These are phyloP conservation scores for Pandemis corylana DNA, from an alignment of 2,888 invertebrate genomes.

Conservation along the genomic window DNA sequence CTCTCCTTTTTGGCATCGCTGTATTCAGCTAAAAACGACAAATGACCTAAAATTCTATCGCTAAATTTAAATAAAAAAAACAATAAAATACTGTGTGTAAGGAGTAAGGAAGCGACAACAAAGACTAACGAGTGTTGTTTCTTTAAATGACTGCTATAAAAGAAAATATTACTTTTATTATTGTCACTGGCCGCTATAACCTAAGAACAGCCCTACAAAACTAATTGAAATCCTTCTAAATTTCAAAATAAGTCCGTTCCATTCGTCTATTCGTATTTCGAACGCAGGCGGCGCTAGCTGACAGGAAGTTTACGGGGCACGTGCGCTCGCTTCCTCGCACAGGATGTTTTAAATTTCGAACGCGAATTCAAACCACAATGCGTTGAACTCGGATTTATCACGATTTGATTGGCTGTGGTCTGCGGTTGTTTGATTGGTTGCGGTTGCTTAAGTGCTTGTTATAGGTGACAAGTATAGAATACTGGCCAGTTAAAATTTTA, in stretches of 20 bases:
- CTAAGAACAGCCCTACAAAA: background rate
- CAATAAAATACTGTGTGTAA: too few relatives aligned
- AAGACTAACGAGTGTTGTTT: too few relatives aligned
- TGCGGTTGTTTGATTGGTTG: conserved; percentile 44
- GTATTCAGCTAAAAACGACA: too few relatives aligned
- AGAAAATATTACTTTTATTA: background rate
- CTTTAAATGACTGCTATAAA: background rate
- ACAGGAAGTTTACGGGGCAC: conserved; percentile 80
- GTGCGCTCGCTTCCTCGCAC: conserved; percentile 77
- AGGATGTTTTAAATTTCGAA: conserved; percentile 81
- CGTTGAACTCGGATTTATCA: conserved; percentile 50
- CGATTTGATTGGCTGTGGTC: conserved; percentile 48
- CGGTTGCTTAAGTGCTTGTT: conserved; percentile 46
- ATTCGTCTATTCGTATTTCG: conserved; percentile 30
- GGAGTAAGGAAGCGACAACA: too few relatives aligned
- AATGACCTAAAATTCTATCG: too few relatives aligned
- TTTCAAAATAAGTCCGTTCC: conserved; percentile 29
- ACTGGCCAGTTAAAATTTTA: conserved; percentile 24
- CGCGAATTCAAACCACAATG: conserved; percentile 53
- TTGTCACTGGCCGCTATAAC: background rate
- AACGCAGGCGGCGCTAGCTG: conserved; percentile 48
- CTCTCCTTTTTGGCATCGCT: too few relatives aligned
- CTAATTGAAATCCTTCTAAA: conserved; percentile 12
- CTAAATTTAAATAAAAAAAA: too few relatives aligned
- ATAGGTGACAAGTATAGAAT: conserved; percentile 43